A percentile compares a stretch with the other conserved stretches of the same genome.
These are phyloP conservation scores for Sinodicranocentrus sp. DNA, from an alignment of 2,888 invertebrate genomes.

Conservation along the genomic window DNA sequence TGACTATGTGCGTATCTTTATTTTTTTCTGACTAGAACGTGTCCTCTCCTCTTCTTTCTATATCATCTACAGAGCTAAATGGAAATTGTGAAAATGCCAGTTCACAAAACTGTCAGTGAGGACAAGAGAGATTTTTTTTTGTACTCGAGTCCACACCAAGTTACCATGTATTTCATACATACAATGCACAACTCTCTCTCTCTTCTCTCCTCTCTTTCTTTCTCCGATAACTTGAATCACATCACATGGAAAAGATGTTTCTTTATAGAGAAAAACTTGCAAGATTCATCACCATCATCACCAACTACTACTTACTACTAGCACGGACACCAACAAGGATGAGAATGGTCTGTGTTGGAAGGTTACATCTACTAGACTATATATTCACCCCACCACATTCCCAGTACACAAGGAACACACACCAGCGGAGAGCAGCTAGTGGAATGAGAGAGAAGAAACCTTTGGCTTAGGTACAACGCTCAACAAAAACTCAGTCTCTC, in stretches of 20 bases:
- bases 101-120: constrained; percentile 33
- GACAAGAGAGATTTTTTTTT: too few relatives aligned
- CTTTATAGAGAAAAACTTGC: constrained; percentile 30
- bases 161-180: too few relatives aligned
- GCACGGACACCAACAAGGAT: neutral
- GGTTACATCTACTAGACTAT: too few relatives aligned
- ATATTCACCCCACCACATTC: neutral
- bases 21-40: too few relatives aligned
- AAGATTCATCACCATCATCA: constrained; percentile 57
- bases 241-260: constrained; percentile 39
- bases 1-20: too few relatives aligned
- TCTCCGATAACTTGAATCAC: constrained; percentile 44
- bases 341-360: neutral
- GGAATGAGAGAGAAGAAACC: neutral
- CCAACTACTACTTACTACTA: constrained; percentile 12
- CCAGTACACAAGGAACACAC: too few relatives aligned
- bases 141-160: too few relatives aligned
- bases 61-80: neutral
- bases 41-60: too few relatives aligned
- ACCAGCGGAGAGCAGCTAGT: neutral
- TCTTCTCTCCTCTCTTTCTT: too few relatives aligned
- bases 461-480: too few relatives aligned
- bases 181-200: too few relatives aligned
- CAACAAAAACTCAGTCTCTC: too few relatives aligned
- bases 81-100: constrained; percentile 7